Evolutionary conservation across 1,140 invertebrate species (phyloP).

Genomic region (Rhynchophorus ferrugineus): DNA sequence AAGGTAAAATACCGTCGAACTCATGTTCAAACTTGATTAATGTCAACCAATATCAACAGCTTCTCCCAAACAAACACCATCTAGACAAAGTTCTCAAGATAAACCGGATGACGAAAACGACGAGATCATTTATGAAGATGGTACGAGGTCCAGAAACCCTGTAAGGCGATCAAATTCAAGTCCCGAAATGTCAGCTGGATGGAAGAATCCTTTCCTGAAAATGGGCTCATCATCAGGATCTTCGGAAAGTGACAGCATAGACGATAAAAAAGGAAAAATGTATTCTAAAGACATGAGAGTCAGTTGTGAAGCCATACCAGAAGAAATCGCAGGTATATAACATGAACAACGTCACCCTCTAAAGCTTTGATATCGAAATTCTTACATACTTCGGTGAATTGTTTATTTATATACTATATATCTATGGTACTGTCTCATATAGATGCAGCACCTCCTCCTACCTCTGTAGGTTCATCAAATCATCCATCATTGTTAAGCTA

Average conservation of each 20-base stretch:
- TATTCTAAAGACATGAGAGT: conserved; percentile 66
- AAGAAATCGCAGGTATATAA: conserved; percentile 66
- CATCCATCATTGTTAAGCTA: conserved; percentile 37
- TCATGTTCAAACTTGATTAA: no score
- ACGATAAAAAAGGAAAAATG: conserved; percentile 51
- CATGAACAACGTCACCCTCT: conserved; percentile 36
- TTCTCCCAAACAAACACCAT: conserved; percentile 40
- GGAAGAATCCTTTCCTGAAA: conserved; percentile 62
- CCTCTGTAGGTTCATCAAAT: not conserved
- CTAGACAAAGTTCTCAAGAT: conserved; percentile 50
- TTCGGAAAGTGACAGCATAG: conserved; percentile 36
- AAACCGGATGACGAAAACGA: conserved; percentile 50
- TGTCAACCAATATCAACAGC: no score
- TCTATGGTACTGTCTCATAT: no score
- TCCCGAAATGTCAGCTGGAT: conserved; percentile 80
- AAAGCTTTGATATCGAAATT: conserved; percentile 26
- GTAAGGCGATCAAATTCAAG: conserved; percentile 81
- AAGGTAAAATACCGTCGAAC: conserved; percentile 16
- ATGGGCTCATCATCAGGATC: conserved; percentile 17
- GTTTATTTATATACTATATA: no score
- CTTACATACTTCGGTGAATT: not conserved
- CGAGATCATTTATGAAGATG: conserved; percentile 51
- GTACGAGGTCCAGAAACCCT: conserved; percentile 59
- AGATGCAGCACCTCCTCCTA: conserved; percentile 7
- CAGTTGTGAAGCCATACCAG: conserved; percentile 82